These are phyloP conservation scores for Sylvilagus bachmani DNA, from an alignment of 2,113 vertebrate genomes.

Conservation along the genomic window DNA sequence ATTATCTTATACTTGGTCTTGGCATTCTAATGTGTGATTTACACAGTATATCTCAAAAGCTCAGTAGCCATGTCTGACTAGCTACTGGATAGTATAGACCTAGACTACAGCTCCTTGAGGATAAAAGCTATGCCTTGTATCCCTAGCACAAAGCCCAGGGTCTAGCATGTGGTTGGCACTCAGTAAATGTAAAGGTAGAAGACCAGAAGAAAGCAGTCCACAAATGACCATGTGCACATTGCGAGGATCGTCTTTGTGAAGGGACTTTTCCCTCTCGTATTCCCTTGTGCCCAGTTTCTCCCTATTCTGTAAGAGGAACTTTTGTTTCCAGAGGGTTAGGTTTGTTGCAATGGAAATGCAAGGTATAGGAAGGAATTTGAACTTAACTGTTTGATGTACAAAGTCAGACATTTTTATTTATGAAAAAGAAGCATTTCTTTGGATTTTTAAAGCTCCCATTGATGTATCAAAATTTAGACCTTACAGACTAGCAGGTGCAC, in stretches of 20 bases:
- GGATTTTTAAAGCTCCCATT: neutral
- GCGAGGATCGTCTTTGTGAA: neutral
- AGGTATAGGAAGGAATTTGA: neutral
- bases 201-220: neutral
- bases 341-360: neutral
- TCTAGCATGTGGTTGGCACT: neutral
- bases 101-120: neutral
- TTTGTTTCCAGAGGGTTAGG: slow-evolving; percentile 1
- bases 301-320: neutral
- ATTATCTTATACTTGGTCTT: neutral
- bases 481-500: neutral
- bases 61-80: neutral
- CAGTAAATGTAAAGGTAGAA: neutral
- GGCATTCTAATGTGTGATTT: neutral
- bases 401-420: neutral
- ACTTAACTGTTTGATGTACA: slow-evolving; percentile 14
- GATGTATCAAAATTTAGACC: neutral
- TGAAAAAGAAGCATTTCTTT: neutral
- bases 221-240: too few species aligned
- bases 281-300: neutral
- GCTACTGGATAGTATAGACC: neutral
- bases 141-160: neutral
- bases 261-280: neutral
- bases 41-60: neutral
- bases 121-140: neutral